Conservation (phyloP, 2,888 invertebrate species). For the Orthosia incerta region DNA sequence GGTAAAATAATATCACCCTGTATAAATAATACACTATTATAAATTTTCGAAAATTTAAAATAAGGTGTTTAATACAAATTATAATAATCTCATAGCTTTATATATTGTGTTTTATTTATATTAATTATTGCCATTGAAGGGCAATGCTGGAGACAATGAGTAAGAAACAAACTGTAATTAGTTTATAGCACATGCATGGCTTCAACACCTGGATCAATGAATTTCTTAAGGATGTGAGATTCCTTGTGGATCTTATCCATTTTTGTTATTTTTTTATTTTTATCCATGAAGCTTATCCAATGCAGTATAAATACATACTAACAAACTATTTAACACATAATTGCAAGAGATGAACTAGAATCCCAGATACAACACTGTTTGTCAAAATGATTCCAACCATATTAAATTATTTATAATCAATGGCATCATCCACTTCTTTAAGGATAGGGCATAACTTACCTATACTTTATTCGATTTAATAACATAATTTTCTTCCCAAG, state of each 20-base stretch:
- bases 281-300: constrained; percentile 6
- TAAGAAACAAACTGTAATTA: constrained; percentile 4
- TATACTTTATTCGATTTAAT: constrained; percentile 57
- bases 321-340: constrained; percentile 21
- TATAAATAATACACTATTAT: constrained; percentile 49
- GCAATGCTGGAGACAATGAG: constrained; percentile 28
- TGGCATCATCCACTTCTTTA: constrained; percentile 29
- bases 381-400: constrained; percentile 42
- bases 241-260: constrained; percentile 14
- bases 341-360: constrained; percentile 39
- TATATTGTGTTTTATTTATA: constrained; percentile 19
- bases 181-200: constrained; percentile 13
- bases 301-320: constrained; percentile 33
- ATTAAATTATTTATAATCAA: constrained; percentile 35
- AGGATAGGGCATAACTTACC: constrained; percentile 46
- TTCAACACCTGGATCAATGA: background rate
- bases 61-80: constrained; percentile 44
- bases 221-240: constrained; percentile 44
- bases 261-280: constrained; percentile 3
- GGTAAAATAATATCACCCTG: constrained; percentile 50
- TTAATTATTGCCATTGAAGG: constrained; percentile 21
- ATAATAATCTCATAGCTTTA: constrained; percentile 62
- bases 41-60: constrained; percentile 54
- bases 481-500: constrained; percentile 55
- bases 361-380: constrained; percentile 43